Conservation (phyloP, 2,113 vertebrate genomes). For the Siniperca chuatsi region DNA sequence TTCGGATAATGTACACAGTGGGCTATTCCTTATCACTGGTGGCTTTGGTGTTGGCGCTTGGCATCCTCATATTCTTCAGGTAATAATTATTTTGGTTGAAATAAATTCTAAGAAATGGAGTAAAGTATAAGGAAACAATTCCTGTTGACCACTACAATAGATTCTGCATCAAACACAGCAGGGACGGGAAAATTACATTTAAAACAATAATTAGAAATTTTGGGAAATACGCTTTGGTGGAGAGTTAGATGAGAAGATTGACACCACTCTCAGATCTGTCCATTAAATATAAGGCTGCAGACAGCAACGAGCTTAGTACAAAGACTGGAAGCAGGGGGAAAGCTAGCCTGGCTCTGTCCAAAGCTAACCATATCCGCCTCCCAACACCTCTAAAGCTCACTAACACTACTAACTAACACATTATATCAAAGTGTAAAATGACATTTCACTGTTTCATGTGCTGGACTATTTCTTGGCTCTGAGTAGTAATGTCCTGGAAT, state of each 20-base stretch:
- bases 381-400: too few species aligned
- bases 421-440: not conserved
- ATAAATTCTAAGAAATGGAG: not conserved
- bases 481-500: not conserved
- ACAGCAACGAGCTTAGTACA: not conserved
- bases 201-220: not conserved
- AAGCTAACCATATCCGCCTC: not conserved
- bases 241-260: not conserved
- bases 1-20: constrained; percentile 93
- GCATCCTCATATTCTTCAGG: constrained; percentile 94
- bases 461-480: not conserved
- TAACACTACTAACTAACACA: too few species aligned
- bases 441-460: not conserved
- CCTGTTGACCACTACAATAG: not conserved
- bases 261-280: not conserved
- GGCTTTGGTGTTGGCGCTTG: constrained; percentile 91
- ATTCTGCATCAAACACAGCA: constrained; percentile 1
- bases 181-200: not conserved
- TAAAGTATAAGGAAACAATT: not conserved
- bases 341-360: not conserved
- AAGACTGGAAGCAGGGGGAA: not conserved
- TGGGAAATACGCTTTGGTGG: not conserved
- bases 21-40: constrained; percentile 95
- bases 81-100: constrained; percentile 60
- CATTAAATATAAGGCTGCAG: not conserved